Evolutionary conservation across 2,797 vertebrate genomes (phyloP), one percentile per base, ranked within the genome.

Genomic region (Danio aesculapii): DNA sequence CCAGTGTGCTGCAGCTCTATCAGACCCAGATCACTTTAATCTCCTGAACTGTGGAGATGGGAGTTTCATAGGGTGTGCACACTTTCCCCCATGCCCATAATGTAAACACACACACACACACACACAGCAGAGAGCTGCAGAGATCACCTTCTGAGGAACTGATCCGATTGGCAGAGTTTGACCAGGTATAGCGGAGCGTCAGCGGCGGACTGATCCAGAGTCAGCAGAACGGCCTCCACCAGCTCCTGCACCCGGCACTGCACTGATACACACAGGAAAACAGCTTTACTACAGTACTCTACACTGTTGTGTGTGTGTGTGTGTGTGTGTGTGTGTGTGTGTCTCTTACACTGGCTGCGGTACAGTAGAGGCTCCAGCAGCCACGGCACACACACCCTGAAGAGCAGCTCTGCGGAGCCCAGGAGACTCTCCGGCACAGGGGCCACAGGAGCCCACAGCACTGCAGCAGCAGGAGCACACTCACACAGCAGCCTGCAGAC

Each of bases 81-180:
- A 30, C 30, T 3, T 30, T 30, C 1, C 30, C 30, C 30, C n/a
- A n/a, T n/a, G n/a, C n/a, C n/a, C n/a, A n/a, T n/a, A n/a, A n/a
- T n/a, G n/a, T n/a, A n/a, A n/a, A n/a, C n/a, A n/a, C n/a, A 30
- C 30, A 30, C 30, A 30, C 30, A 30, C 30, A 30, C 30, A 30
- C 30, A 30, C 63, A 47, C 19, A 21, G 1, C 39, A 9, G 11
- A 12, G 6, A 10, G 8, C 17, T 0, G 47, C 12, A 5, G 47
- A 10, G 6, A 88, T 85, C 83, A 94, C 94, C 90, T 94, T 14
- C 50, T 88, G 61, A 95, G 92, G 67, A 85, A 92, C 83, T 93
- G 92, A 11, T 94, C 91, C 1, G 91, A 88, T 84, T 93, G 75
- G 1, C 93, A 94, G 43, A 94, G 81, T 73, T 94, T 94, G 2